Evolutionary conservation across 2,797 vertebrate species (phyloP), one percentile per base, ranked within the genome.

Genomic region (Myotis planiceps): DNA sequence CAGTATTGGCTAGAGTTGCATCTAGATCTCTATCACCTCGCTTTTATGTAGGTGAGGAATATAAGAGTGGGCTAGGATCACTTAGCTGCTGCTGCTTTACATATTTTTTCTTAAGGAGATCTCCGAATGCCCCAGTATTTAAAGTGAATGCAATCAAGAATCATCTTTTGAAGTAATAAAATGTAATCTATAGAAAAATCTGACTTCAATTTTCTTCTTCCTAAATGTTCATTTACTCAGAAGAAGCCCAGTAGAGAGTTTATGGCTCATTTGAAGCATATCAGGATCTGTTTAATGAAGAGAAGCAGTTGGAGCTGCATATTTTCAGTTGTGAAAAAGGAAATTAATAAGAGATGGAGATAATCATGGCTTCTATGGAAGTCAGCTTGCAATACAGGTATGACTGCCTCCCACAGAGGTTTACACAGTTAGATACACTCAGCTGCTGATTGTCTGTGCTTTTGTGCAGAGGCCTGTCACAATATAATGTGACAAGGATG

Each of bases 261-360:
- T 47, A 68, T 29, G 32, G 58, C 51, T 95, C 69, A 29, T 90
- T 75, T 66, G 60, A 90, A 86, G 10, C 14, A 14, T 85, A 63
- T 86, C 6, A 1, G 45, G 75, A 83, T 88, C 74, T 94, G n/a
- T 63, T 96, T 87, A 69, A 88, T 60, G 63, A 78, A 87, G 79
- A 96, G 72, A 71, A n/a, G 9, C 90, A 55, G 4, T 94, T 74
- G 84, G 37, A 92, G 23, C 29, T 51, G 53, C 8, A 9, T 89
- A 58, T 65, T 95, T 95, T 85, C 27, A 39, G 25, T 74, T 51
- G 25, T 94, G 65, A 49, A 55, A 89, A 81, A 53, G 71, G 58
- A 89, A 95, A 81, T 96, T 92, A 96, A 92, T 86, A 84, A 58
- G 83, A 95, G 83, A 78, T 79, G 34, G 37, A 89, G 86, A 74